Evolutionary conservation across 2,113 vertebrate genomes (phyloP).

Genomic region (Dolichallabes microphthalmus): DNA sequence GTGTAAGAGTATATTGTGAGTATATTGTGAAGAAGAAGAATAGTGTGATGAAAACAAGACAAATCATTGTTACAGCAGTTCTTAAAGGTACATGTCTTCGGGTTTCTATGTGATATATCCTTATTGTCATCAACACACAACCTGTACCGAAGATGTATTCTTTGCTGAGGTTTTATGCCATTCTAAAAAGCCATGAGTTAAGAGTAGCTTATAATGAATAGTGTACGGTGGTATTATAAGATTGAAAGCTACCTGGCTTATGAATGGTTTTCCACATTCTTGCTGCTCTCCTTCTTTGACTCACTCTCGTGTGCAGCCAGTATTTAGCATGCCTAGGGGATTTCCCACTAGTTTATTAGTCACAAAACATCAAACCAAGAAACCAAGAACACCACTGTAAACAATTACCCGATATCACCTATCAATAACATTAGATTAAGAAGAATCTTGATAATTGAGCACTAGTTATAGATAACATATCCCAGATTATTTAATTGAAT

Average conservation of each 20-base stretch:
- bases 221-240: background rate
- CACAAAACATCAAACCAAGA: constrained; percentile 28
- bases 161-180: background rate
- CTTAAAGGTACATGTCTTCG: background rate
- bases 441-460: background rate
- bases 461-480: background rate
- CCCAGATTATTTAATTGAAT: background rate
- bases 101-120: background rate
- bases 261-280: background rate
- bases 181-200: too few species aligned
- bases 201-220: background rate
- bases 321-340: constrained; percentile 49
- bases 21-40: background rate
- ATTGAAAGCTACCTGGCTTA: background rate
- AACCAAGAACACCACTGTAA: background rate
- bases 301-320: constrained; percentile 20
- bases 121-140: background rate
- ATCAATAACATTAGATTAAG: background rate
- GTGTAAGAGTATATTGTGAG: background rate
- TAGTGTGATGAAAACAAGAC: background rate
- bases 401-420: background rate
- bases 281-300: constrained; percentile 1
- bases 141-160: background rate
- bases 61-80: background rate
- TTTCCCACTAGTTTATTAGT: constrained; percentile 37